Evolutionary conservation across 2,113 vertebrate species (phyloP), one percentile per base, ranked within the genome.

Genomic region (Silurus asotus): DNA sequence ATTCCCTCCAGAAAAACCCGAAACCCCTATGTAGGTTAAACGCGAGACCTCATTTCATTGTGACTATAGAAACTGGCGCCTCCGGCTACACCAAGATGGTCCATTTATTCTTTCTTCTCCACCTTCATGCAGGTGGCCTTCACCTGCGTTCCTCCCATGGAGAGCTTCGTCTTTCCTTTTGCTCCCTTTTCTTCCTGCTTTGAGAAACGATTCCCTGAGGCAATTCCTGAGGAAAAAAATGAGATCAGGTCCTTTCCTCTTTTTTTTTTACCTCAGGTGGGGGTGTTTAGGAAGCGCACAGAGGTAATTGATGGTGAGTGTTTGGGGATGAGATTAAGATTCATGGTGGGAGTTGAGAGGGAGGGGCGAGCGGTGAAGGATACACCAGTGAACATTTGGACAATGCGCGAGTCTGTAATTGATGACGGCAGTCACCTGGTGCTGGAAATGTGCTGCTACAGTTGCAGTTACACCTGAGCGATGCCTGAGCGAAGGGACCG

Each of bases 311-410:
- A 95, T 94, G 93, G 92, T 92, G 90, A 93, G 91, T 92, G 90
- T 94, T 93, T 92, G 90, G 90, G 89, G 92, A 92, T 86, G 65
- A 92, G 91, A 95, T 94, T 94, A 94, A 95, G 93, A 95, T 95
- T 94, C 94, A 95, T 95, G 88, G 90, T 82, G 79, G 55, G 83
- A 88, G 89, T 92, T 88, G 89, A 90, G 89, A 88, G 81, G 84
- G 84, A 87, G 92, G 90, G 87, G 90, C 64, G 74, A n/a, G 61
- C 83, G 59, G 78, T 93, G 92, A 94, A 93, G 89, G 90, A 94
- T 93, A 90, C 89, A 72, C 90, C 58, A 86, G n/a, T 9, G 87
- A 90, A 91, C 87, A 87, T 84, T 91, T 89, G 86, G 90, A 93
- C 90, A 90, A 76, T 74, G 87, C 85, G 87, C 87, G 84, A 7